Conservation (phyloP, 2,797 vertebrate genomes). For the Acipenser oxyrinchus region DNA sequence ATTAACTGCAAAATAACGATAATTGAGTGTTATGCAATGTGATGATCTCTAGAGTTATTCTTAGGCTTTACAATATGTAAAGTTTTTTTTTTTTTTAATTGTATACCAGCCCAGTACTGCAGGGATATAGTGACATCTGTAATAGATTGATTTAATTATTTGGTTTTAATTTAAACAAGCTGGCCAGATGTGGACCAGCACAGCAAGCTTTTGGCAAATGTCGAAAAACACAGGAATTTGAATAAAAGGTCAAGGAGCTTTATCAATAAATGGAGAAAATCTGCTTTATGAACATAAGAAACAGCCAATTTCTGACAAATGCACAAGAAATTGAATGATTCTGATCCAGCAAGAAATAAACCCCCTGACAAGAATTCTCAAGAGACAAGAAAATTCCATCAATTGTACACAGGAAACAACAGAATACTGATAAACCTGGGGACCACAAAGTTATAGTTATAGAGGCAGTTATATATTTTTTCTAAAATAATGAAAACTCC, state of each 20-base stretch:
- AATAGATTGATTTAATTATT: constrained; percentile 62
- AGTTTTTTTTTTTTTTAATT: constrained; percentile 37
- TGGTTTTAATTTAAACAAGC: constrained; percentile 64
- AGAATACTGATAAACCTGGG: too few relatives aligned
- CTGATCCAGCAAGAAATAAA: constrained; percentile 64
- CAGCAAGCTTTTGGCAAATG: constrained; percentile 52
- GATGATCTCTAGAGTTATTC: constrained; percentile 1
- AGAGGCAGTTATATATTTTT: too few relatives aligned
- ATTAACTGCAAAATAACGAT: constrained; percentile 4
- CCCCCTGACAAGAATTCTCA: constrained; percentile 54
- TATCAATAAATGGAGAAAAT: constrained; percentile 61
- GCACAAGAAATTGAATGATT: constrained; percentile 44
- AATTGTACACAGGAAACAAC: too few relatives aligned
- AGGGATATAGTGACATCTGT: constrained; percentile 54
- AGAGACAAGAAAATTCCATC: constrained; percentile 22
- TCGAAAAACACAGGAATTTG: constrained; percentile 36
- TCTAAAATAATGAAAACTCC: too few relatives aligned
- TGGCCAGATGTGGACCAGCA: constrained; percentile 56
- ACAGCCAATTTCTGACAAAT: constrained; percentile 53
- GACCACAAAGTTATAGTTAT: too few relatives aligned
- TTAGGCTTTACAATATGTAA: constrained; percentile 42
- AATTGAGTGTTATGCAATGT: constrained; percentile 2
- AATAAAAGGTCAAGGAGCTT: constrained; percentile 67
- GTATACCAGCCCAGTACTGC: constrained; percentile 42
- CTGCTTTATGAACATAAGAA: constrained; percentile 56